phyloP scores from a whole-genome alignment of 2,797 vertebrate species.

The Diplodus puntazzo region DNA sequence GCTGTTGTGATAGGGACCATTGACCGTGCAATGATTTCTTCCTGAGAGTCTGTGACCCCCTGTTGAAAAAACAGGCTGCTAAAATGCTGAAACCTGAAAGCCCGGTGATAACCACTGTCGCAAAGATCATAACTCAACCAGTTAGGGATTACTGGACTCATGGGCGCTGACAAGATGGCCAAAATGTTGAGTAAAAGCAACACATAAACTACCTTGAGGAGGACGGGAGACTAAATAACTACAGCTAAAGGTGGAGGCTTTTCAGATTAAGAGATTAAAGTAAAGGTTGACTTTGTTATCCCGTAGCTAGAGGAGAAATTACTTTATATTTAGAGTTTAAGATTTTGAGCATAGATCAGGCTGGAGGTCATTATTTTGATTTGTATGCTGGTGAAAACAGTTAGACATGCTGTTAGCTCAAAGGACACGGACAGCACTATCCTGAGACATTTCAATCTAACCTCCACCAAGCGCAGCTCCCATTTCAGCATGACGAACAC shows the following conservation, averaged over 20 bases:
- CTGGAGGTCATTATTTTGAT: slow-evolving; percentile 48
- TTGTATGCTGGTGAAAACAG: slow-evolving; percentile 54
- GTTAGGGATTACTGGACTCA: background rate
- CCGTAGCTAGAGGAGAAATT: slow-evolving; percentile 15
- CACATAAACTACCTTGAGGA: slow-evolving; percentile 5
- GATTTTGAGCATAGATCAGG: slow-evolving; percentile 29
- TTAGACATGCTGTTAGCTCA: slow-evolving; percentile 31
- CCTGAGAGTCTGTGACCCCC: slow-evolving; percentile 8
- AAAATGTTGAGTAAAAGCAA: background rate
- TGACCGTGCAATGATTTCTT: slow-evolving; percentile 10
- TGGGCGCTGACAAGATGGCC: background rate
- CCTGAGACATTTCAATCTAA: background rate
- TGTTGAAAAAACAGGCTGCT: slow-evolving; percentile 10
- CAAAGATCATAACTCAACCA: slow-evolving; percentile 11
- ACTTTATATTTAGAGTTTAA: slow-evolving; percentile 33
- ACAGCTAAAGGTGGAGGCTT: slow-evolving; percentile 8
- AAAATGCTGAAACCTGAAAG: slow-evolving; percentile 9
- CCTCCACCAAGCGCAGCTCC: background rate
- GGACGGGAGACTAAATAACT: background rate
- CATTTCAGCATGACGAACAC: background rate
- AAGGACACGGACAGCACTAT: slow-evolving; percentile 5
- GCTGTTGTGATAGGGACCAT: background rate
- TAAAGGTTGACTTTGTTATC: slow-evolving; percentile 13
- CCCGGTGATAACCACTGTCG: slow-evolving; percentile 6
- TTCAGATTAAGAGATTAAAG: slow-evolving; percentile 27